A percentile compares a stretch with the other conserved stretches of the same genome.
These are phyloP conservation scores for Muricea muricata DNA, from an alignment of 92 coral and sea anemone species.

Conservation along the genomic window DNA sequence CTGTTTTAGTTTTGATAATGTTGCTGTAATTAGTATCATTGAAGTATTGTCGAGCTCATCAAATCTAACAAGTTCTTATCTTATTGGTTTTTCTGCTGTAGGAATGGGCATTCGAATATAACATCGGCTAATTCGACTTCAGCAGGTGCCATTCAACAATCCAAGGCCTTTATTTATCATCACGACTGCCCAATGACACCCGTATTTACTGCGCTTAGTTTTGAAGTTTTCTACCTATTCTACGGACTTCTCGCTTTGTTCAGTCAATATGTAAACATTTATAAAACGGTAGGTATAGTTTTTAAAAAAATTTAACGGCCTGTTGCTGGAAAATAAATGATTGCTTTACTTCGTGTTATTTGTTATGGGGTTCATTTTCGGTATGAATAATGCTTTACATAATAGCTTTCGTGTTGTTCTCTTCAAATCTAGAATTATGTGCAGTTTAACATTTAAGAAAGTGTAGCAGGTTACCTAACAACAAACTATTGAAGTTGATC, in stretches of 20 bases:
- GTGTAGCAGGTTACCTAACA: too few species aligned
- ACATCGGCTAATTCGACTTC: neutral
- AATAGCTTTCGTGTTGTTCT: neutral
- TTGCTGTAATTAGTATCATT: neutral
- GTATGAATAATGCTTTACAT: slow-evolving; percentile 33
- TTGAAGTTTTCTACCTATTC: slow-evolving; percentile 75
- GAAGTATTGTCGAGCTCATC: neutral
- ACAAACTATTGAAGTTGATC: too few species aligned
- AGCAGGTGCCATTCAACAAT: neutral
- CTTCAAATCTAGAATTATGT: too few species aligned
- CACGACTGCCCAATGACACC: slow-evolving; percentile 85
- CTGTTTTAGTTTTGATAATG: neutral
- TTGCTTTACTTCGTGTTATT: neutral
- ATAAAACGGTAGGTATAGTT: slow-evolving; percentile 79
- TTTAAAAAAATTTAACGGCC: neutral
- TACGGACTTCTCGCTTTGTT: slow-evolving; percentile 82
- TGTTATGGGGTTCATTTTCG: neutral
- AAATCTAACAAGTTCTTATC: neutral
- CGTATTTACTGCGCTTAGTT: slow-evolving; percentile 81
- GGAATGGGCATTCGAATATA: slow-evolving; percentile 32
- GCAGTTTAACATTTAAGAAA: too few species aligned
- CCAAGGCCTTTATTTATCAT: slow-evolving; percentile 51
- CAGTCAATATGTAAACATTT: slow-evolving; percentile 90
- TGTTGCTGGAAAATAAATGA: neutral
- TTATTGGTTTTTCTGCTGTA: neutral